Percentiles rank a stretch among this genome's conserved stretches.
These are phyloP conservation scores for Saguinus imperator DNA, from an alignment of 2,113 vertebrate genomes.

Conservation along the genomic window DNA sequence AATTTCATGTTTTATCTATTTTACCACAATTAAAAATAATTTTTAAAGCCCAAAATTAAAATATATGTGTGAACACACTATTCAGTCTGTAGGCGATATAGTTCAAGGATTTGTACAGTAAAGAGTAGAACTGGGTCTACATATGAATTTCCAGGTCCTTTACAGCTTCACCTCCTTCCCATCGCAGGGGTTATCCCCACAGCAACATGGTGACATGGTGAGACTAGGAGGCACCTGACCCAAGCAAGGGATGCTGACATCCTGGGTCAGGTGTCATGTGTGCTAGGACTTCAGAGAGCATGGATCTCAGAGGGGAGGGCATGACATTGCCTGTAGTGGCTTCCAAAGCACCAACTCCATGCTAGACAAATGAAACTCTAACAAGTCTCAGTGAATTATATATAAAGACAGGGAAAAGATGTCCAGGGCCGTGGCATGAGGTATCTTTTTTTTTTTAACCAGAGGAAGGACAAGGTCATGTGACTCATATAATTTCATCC, in stretches of 20 bases:
- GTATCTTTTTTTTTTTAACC: neutral
- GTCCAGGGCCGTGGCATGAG: neutral
- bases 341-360: neutral
- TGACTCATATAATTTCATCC: neutral
- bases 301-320: neutral
- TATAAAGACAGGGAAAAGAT: neutral
- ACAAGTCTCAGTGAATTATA: neutral
- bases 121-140: neutral
- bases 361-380: neutral
- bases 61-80: neutral
- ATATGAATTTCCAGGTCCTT: neutral
- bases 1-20: neutral
- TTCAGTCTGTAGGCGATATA: neutral
- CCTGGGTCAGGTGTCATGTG: neutral
- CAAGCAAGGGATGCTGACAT: neutral
- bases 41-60: neutral
- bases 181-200: neutral
- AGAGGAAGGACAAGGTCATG: neutral
- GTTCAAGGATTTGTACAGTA: neutral
- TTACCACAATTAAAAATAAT: neutral
- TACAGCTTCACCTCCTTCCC: neutral
- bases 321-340: neutral
- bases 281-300: neutral
- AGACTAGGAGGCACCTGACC: neutral
- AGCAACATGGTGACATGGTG: neutral